These are phyloP conservation scores for Caenorhabditis briggsae DNA, from an alignment of 1,140 invertebrate species.

Conservation along the genomic window DNA sequence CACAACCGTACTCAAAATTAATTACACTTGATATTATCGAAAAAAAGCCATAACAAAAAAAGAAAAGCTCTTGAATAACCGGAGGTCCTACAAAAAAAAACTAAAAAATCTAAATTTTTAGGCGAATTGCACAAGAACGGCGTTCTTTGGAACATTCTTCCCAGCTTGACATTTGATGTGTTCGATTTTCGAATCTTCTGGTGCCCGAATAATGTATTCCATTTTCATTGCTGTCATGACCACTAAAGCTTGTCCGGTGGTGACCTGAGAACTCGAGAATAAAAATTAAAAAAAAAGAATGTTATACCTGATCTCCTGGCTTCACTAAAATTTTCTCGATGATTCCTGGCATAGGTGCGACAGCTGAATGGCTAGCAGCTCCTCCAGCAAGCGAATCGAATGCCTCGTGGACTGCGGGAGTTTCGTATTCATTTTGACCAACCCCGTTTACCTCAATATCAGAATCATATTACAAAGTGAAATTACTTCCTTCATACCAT, in stretches of 20 bases:
- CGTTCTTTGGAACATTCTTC: conserved; percentile 72
- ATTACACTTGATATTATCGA: conserved; percentile 22
- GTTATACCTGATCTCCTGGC: conserved; percentile 84
- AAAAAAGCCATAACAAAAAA: neutral
- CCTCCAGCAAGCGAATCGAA: conserved; percentile 66
- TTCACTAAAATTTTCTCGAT: conserved; percentile 90
- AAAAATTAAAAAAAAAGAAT: neutral
- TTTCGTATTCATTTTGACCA: conserved; percentile 47
- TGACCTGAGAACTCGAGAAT: conserved; percentile 26
- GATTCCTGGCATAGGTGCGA: conserved; percentile 94
- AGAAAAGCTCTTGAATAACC: neutral
- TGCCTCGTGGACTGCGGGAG: neutral
- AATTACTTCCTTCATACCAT: conserved; percentile 21
- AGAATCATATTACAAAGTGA: neutral
- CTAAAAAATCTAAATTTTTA: neutral
- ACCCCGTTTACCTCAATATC: neutral
- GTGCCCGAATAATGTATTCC: conserved; percentile 82
- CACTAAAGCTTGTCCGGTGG: conserved; percentile 85
- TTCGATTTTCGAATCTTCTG: conserved; percentile 69
- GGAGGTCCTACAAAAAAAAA: neutral
- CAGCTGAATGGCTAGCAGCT: conserved; percentile 76
- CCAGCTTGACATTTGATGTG: conserved; percentile 69
- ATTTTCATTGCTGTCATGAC: conserved; percentile 99
- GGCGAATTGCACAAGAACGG: conserved; percentile 70
- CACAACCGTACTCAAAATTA: conserved; percentile 44